Conservation (phyloP, 1,140 invertebrate species). For the Akabosia matsudoensis region DNA sequence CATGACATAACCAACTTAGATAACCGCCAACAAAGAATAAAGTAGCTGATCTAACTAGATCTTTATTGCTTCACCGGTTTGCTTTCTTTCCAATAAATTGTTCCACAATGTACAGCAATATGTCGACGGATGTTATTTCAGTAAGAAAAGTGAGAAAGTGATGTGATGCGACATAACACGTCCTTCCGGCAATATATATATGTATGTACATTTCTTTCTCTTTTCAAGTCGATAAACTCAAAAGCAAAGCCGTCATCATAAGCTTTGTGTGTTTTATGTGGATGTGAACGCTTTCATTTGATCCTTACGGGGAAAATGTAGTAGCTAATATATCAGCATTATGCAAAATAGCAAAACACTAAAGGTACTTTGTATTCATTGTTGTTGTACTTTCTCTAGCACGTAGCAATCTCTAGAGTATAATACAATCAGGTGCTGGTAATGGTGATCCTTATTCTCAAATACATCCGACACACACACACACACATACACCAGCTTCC, state of each 20-base stretch:
- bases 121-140: too few relatives aligned
- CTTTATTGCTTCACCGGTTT: not conserved
- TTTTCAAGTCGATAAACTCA: not conserved
- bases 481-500: too few relatives aligned
- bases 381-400: not conserved
- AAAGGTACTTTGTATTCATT: conserved; percentile 20
- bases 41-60: not conserved
- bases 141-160: conserved; percentile 19
- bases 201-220: not conserved
- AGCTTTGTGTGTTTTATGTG: not conserved
- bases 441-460: not conserved
- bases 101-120: too few relatives aligned
- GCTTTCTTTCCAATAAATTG: not conserved
- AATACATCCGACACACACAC: not conserved
- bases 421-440: conserved; percentile 16
- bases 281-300: not conserved
- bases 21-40: not conserved
- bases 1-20: too few relatives aligned
- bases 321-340: conserved; percentile 41
- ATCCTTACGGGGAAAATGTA: conserved; percentile 7
- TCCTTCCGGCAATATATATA: not conserved
- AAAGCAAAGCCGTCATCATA: not conserved
- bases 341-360: conserved; percentile 34
- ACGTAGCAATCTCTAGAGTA: conserved; percentile 4
- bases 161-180: conserved; percentile 18